A percentile compares a stretch with the other conserved stretches of the same genome.
Evolutionary conservation across 1,140 invertebrate species (phyloP).

Genomic region (Meloidogyne floridensis): DNA sequence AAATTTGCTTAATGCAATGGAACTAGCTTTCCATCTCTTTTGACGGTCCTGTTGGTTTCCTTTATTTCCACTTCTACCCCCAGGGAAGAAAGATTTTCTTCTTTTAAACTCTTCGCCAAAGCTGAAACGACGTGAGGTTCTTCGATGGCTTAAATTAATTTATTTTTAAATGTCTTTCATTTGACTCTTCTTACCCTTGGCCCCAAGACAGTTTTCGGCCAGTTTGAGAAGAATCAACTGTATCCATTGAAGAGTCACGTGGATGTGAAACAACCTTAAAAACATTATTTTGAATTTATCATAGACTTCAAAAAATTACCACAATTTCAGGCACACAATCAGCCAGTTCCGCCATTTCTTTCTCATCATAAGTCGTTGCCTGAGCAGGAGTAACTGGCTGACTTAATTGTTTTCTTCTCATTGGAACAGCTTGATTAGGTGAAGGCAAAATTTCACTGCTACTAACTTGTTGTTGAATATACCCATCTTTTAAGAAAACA

Average conservation of each 20-base stretch:
- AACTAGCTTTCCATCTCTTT: slow-evolving; percentile 39
- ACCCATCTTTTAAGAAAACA: neutral
- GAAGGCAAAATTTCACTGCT: neutral
- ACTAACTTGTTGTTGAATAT: neutral
- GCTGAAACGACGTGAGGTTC: slow-evolving; percentile 35
- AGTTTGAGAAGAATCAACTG: neutral
- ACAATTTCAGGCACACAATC: slow-evolving; percentile 54
- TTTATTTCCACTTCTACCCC: neutral
- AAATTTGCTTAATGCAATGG: slow-evolving; percentile 31
- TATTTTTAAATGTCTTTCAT: neutral
- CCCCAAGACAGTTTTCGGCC: neutral
- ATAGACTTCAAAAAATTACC: slow-evolving; percentile 25
- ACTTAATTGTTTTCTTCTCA: slow-evolving; percentile 11
- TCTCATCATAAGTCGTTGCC: slow-evolving; percentile 27
- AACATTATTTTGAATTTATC: neutral
- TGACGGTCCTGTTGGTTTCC: slow-evolving; percentile 18
- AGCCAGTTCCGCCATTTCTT: slow-evolving; percentile 33
- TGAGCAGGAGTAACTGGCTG: slow-evolving; percentile 1
- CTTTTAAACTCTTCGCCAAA: slow-evolving; percentile 35
- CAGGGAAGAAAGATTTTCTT: slow-evolving; percentile 27
- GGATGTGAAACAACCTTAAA: neutral
- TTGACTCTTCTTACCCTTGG: neutral
- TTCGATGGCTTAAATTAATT: slow-evolving; percentile 31
- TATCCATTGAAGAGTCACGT: neutral
- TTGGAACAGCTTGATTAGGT: neutral